phyloP scores from a whole-genome alignment of 2,888 invertebrate genomes.

The Erebia aethiops region DNA sequence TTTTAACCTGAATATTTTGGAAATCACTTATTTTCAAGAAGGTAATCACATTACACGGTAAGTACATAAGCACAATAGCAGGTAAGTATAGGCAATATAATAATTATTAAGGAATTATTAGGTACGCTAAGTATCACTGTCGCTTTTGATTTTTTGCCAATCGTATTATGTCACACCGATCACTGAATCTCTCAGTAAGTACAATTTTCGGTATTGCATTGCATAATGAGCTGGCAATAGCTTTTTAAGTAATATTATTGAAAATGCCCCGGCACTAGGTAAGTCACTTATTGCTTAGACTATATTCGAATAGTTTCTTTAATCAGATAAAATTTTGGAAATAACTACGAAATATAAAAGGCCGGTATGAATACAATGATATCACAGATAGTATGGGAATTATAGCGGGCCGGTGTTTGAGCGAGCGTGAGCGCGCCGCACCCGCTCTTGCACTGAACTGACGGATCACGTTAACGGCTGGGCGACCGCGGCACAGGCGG shows the following conservation, averaged over 20 bases:
- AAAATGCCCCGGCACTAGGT: neutral
- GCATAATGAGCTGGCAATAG: constrained; percentile 26
- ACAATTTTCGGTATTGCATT: constrained; percentile 19
- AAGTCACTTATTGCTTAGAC: neutral
- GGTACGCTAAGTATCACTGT: neutral
- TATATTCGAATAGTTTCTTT: neutral
- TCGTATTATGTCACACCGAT: constrained; percentile 4
- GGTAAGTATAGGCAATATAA: neutral
- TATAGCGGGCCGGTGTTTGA: constrained; percentile 13
- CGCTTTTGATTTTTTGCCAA: neutral
- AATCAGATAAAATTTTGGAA: constrained; percentile 8
- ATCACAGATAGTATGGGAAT: constrained; percentile 35
- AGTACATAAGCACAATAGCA: neutral
- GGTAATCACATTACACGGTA: constrained; percentile 1
- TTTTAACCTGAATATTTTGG: neutral
- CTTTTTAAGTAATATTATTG: constrained; percentile 27
- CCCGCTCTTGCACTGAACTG: constrained; percentile 31
- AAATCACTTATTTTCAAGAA: neutral
- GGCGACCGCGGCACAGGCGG: too few relatives aligned
- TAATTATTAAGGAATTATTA: neutral
- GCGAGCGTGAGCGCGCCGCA: constrained; percentile 20
- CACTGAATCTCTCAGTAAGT: constrained; percentile 10
- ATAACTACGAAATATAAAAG: constrained; percentile 26
- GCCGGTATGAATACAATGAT: constrained; percentile 30
- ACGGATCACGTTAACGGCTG: neutral